phyloP scores from a whole-genome alignment of 2,113 vertebrate species.

The Zosterops japonicus region DNA sequence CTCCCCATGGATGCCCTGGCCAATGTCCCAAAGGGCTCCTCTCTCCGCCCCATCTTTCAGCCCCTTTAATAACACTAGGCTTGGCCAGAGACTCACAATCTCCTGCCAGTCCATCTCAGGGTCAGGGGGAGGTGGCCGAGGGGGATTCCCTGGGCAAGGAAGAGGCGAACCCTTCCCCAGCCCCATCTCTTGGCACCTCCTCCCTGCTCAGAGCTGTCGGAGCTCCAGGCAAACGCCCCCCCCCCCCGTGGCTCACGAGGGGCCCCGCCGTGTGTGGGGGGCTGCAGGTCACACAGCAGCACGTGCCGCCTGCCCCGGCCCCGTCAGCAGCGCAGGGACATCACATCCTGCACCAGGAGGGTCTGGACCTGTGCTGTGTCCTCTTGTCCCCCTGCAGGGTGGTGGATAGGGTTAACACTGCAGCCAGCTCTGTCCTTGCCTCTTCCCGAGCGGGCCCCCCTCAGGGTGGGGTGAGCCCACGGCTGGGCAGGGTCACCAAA shows the following conservation, averaged over 20 bases:
- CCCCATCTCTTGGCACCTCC: background rate
- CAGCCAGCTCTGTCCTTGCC: rapidly evolving
- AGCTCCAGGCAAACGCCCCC: background rate
- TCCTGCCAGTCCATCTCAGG: background rate
- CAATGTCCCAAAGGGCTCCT: rapidly evolving
- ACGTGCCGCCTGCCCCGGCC: background rate
- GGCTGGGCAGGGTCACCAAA: slow-evolving; percentile 49
- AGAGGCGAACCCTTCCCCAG: background rate
- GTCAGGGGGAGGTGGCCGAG: too few species aligned
- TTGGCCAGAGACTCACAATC: background rate
- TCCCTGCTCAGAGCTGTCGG: background rate
- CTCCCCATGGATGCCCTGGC: too few species aligned
- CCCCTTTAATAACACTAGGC: background rate
- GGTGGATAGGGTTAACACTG: background rate
- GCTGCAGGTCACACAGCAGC: background rate
- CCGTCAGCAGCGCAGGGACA: background rate
- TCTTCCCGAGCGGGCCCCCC: background rate
- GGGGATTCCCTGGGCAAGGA: background rate
- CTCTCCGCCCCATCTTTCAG: background rate
- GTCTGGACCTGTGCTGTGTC: background rate
- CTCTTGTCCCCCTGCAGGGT: background rate
- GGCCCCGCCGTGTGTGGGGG: background rate
- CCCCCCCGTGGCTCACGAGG: background rate
- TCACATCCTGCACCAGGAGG: background rate
- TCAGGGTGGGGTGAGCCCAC: background rate